A percentile compares a stretch with the other conserved stretches of the same genome.
phyloP scores from a whole-genome alignment of 92 coral and sea anemone genomes.

The Nematostella vectensis region DNA sequence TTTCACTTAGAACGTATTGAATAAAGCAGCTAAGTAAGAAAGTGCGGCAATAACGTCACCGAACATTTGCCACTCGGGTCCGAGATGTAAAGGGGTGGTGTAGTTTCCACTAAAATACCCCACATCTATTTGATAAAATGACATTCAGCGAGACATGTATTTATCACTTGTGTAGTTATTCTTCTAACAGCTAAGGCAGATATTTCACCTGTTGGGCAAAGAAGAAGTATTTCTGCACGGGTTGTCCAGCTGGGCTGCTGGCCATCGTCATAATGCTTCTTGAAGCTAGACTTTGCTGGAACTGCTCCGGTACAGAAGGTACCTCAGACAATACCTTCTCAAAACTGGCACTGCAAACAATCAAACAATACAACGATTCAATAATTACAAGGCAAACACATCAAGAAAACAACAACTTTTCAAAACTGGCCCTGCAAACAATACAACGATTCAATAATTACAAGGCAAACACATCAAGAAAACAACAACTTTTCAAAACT shows the following conservation, averaged over 20 bases:
- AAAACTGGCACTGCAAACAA: conserved; percentile 40
- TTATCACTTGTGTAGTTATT: no score
- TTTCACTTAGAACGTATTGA: no score
- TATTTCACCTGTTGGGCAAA: conserved; percentile 91
- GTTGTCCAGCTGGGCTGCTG: conserved; percentile 56
- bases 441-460: not conserved
- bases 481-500: conserved; percentile 38
- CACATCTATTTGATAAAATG: no score
- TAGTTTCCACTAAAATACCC: no score
- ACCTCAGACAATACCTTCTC: conserved; percentile 33
- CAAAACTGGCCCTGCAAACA: conserved; percentile 39
- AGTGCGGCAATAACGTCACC: no score
- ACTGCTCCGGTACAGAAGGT: conserved; percentile 53
- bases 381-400: no score
- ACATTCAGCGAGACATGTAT: no score
- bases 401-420: conserved; percentile 39
- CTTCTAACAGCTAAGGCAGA: no score
- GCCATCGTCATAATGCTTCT: conserved; percentile 71
- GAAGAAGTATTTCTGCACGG: conserved; percentile 71
- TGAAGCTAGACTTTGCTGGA: conserved; percentile 41
- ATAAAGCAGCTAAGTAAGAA: no score
- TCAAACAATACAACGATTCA: not conserved
- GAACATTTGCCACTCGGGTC: no score
- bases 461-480: no score
- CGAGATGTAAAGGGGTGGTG: no score